Conservation (phyloP, 2,888 invertebrate genomes). For the Limnephilus marmoratus region DNA sequence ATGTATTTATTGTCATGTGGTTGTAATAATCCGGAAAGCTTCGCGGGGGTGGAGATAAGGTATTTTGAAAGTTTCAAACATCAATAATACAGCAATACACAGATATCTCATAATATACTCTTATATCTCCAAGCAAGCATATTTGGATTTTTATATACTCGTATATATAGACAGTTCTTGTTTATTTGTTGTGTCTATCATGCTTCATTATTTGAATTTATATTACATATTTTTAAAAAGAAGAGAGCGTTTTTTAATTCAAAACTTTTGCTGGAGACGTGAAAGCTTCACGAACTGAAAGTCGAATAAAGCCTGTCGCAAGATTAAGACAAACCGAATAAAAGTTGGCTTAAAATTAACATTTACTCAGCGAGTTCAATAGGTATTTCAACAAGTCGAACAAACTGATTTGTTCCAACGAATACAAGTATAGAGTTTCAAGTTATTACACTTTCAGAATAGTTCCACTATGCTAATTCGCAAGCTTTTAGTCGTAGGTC, state of each 20-base stretch:
- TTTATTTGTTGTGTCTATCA: neutral
- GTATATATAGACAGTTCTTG: neutral
- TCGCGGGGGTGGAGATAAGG: no score
- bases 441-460: slow-evolving; percentile 48
- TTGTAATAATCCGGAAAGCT: no score
- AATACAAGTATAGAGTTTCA: slow-evolving; percentile 23
- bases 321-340: slow-evolving; percentile 39
- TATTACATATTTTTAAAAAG: neutral
- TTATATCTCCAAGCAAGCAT: no score
- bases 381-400: slow-evolving; percentile 44
- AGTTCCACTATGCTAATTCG: slow-evolving; percentile 49
- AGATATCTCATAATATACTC: no score
- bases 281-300: slow-evolving; percentile 18
- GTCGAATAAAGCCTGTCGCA: neutral
- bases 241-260: neutral
- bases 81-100: no score
- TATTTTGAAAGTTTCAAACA: no score
- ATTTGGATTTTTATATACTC: no score
- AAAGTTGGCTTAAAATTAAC: slow-evolving; percentile 41
- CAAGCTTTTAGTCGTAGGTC: slow-evolving; percentile 18
- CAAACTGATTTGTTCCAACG: slow-evolving; percentile 45
- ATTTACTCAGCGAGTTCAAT: slow-evolving; percentile 28
- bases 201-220: neutral
- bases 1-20: no score
- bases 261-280: neutral